Evolutionary conservation across 2,113 vertebrate genomes (phyloP).

Genomic region (Ceyx cyanopectus): DNA sequence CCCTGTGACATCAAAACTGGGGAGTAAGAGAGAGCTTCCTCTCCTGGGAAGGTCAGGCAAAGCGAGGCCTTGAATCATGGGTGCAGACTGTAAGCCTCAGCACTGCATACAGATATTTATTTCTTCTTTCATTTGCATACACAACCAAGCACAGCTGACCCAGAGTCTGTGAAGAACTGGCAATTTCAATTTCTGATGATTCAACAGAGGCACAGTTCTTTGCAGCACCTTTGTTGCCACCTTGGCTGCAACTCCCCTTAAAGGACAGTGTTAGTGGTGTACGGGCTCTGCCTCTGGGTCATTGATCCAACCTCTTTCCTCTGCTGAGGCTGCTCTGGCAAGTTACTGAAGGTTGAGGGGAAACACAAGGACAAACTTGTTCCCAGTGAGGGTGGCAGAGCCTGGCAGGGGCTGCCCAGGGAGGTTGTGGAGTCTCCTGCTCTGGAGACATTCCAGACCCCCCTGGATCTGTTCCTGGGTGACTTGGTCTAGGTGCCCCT

Average conservation of each 20-base stretch:
- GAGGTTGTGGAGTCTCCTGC: no score
- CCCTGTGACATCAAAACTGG: background rate
- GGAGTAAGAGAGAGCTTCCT: background rate
- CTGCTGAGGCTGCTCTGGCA: background rate
- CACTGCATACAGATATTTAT: rapidly evolving
- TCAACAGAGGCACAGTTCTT: background rate
- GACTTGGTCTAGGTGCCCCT: no score
- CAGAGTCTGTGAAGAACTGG: background rate
- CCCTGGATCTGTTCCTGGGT: no score
- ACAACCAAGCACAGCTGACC: background rate
- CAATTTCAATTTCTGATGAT: background rate
- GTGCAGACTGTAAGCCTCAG: background rate
- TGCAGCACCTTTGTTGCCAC: background rate
- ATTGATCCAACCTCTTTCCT: background rate
- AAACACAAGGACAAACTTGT: no score
- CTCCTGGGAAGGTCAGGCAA: background rate
- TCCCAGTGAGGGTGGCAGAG: no score
- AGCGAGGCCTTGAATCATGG: background rate
- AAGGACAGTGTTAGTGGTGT: background rate
- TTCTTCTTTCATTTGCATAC: background rate
- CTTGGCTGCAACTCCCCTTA: background rate
- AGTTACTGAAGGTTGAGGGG: background rate
- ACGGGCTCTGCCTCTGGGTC: background rate
- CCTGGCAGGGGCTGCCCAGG: no score
- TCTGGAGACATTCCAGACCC: no score